phyloP scores from a whole-genome alignment of 2,113 vertebrate species.

The Actenoides hombroni region DNA sequence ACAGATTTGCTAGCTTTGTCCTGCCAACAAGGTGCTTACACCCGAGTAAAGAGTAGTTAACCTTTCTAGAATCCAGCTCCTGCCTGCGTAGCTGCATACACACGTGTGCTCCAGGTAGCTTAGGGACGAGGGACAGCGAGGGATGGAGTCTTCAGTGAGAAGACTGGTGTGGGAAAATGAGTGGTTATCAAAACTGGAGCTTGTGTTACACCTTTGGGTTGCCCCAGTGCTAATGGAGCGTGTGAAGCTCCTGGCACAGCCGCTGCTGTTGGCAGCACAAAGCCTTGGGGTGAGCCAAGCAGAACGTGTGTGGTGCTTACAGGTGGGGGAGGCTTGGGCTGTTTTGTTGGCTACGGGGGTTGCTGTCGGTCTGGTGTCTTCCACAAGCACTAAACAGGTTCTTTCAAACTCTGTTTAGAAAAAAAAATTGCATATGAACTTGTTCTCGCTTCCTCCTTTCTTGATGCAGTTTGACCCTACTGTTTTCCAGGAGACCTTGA shows the following conservation, averaged over 20 bases:
- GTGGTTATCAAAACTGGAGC: not conserved
- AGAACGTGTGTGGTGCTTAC: not conserved
- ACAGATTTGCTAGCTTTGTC: not conserved
- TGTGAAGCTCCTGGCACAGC: not conserved
- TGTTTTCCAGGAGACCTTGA: not conserved
- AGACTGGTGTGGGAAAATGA: not conserved
- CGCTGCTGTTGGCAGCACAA: not conserved
- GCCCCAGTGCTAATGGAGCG: not conserved
- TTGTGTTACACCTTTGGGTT: not conserved
- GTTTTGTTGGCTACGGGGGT: not conserved
- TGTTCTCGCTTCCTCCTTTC: not conserved
- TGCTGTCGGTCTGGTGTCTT: not conserved
- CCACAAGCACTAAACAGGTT: not conserved
- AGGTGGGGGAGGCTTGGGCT: not conserved
- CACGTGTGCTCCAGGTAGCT: rapidly evolving
- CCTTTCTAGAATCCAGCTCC: not conserved
- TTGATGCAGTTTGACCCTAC: not conserved
- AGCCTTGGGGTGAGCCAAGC: not conserved
- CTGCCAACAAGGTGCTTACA: not conserved
- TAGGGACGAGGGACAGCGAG: not conserved
- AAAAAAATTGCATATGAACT: not conserved
- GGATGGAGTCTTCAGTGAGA: not conserved
- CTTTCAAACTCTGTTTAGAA: not conserved
- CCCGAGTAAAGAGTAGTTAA: not conserved
- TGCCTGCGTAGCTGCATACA: not conserved